Evolutionary conservation across 2,888 invertebrate species (phyloP), one percentile per base, ranked within the genome.

Genomic region (Drosophila mimica): DNA sequence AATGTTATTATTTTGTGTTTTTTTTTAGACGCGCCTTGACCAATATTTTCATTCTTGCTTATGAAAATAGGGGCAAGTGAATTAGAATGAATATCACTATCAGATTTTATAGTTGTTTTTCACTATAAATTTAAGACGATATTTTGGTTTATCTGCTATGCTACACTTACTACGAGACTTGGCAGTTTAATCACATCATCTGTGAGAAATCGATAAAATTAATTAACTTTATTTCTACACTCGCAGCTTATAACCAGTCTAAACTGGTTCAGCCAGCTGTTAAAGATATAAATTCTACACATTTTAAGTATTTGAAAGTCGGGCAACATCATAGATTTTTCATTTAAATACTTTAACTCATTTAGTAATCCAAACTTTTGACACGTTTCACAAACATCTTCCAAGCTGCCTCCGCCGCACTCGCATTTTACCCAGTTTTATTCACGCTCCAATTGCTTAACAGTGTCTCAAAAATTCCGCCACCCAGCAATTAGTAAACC

Each of bases 401-500:
- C 61, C 65, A 48, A 33, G 49, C 46, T 33, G 51, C 36, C 49
- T 17, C 30, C 11, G 6, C 51, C n/a, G 28, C 38, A 28, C 25
- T 25, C 25, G 1, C 25, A 2, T 25, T n/a, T n/a, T 20, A 20
- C 15, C 52, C 20, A 33, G 36, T 58, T 63, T 20, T 46, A 49
- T 79, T 88, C 61, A 86, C 79, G 84, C 89, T 86, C 89, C 84
- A 86, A 81, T 88, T 84, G 84, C 76, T 79, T 53, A 57, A 36
- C 71, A 86, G 81, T 79, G 89, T 72, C 71, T 88, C 82, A 81
- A 76, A 83, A 88, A 72, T 81, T 87, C 69, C 59, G 84, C 89
- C 89, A 89, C 88, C 84, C 88, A 84, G 88, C 89, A 85, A 85
- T 85, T 85, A 85, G 89, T 78, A 76, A 74, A 82, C 88, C 89